Conservation (phyloP, 2,113 vertebrate genomes). For the Salvelinus alpinus region DNA sequence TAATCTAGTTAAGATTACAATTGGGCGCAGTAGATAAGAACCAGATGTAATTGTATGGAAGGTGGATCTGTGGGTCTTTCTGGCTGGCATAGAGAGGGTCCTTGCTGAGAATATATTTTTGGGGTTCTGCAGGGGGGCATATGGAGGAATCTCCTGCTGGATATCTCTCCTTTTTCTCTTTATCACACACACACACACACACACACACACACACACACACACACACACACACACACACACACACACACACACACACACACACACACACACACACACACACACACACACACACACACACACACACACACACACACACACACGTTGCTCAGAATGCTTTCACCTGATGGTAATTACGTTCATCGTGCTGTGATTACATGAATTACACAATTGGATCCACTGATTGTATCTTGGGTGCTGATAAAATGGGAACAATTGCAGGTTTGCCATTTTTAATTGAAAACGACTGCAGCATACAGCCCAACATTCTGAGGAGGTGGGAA, state of each 20-base stretch:
- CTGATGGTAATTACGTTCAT: constrained; percentile 51
- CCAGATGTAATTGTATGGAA: not conserved
- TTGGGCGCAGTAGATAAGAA: not conserved
- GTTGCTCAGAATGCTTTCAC: constrained; percentile 31
- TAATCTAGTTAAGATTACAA: not conserved
- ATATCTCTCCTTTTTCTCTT: constrained; percentile 12
- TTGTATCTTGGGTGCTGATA: constrained; percentile 42
- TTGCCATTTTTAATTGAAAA: constrained; percentile 40
- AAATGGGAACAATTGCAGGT: constrained; percentile 39
- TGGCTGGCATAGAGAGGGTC: constrained; percentile 7
- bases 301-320: not conserved
- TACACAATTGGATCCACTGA: constrained; percentile 50
- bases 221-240: not conserved
- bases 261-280: not conserved
- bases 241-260: not conserved
- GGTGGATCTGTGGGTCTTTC: not conserved
- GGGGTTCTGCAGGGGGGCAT: constrained; percentile 18
- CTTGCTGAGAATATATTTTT: constrained; percentile 7
- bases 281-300: not conserved
- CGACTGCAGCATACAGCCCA: constrained; percentile 12
- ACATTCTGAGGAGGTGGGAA: not conserved
- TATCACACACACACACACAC: constrained; percentile 12
- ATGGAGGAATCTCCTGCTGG: constrained; percentile 24
- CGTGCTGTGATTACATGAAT: constrained; percentile 43
- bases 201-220: not conserved